A percentile compares a stretch with the other conserved stretches of the same genome.
These are phyloP conservation scores for Acrocephalus arundinaceus DNA, from an alignment of 2,113 vertebrate genomes.

Conservation along the genomic window DNA sequence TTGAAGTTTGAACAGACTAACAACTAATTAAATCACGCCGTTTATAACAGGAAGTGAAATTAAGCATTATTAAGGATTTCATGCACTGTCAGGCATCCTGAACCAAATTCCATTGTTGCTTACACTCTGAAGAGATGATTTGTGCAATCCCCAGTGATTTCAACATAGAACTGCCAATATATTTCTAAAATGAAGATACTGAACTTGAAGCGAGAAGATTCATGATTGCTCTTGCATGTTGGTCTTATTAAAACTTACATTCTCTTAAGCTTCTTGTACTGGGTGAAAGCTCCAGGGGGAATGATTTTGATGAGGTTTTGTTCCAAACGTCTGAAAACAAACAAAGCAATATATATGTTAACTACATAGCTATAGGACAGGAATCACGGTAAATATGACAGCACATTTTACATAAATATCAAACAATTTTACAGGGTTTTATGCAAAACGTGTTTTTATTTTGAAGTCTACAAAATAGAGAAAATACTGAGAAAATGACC, in stretches of 20 bases:
- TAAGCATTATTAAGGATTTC: conserved; percentile 39
- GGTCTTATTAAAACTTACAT: conserved; percentile 85
- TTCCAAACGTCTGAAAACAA: conserved; percentile 88
- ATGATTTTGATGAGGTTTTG: conserved; percentile 96
- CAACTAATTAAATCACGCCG: background rate
- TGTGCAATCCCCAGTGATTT: background rate
- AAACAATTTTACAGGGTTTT: background rate
- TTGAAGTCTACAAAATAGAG: background rate
- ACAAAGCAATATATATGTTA: conserved; percentile 34
- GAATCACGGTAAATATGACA: background rate
- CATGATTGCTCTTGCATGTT: background rate
- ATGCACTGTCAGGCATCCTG: conserved; percentile 3
- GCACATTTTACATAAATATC: background rate
- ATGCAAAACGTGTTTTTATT: background rate
- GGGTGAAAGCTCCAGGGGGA: conserved; percentile 89
- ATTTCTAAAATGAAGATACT: conserved; percentile 7
- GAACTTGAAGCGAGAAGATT: background rate
- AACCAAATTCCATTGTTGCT: conserved; percentile 23
- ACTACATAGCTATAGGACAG: background rate
- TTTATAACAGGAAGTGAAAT: conserved; percentile 38
- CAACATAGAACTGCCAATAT: background rate
- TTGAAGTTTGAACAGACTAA: background rate
- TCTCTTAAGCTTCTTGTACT: conserved; percentile 97
- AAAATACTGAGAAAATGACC: background rate
- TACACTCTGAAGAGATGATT: conserved; percentile 5